Percentiles rank a stretch among this genome's conserved stretches.
phyloP scores from a whole-genome alignment of 2,888 invertebrate species.

The Horisme vitalbata region DNA sequence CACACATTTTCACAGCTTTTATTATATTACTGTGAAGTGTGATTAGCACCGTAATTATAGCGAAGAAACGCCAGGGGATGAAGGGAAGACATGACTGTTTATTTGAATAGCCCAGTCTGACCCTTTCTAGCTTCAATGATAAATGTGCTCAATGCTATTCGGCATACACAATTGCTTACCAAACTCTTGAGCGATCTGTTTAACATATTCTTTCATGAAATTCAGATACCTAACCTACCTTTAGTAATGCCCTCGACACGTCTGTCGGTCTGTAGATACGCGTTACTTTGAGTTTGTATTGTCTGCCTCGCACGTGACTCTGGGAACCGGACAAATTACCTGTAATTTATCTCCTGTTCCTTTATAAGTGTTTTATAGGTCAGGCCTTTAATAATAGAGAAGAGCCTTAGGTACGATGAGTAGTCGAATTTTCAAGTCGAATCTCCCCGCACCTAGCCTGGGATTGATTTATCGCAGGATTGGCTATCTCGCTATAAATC shows the following conservation, averaged over 20 bases:
- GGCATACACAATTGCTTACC: slow-evolving; percentile 6
- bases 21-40: no score
- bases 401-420: slow-evolving; percentile 31
- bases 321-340: slow-evolving; percentile 1
- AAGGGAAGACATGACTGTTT: not conserved
- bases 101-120: not conserved
- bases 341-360: slow-evolving; percentile 5
- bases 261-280: not conserved
- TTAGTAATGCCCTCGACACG: no score
- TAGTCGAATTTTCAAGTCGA: slow-evolving; percentile 25
- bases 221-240: no score
- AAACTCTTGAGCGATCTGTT: slow-evolving; percentile 5
- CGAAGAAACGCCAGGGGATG: no score
- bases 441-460: slow-evolving; percentile 18
- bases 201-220: slow-evolving; percentile 10
- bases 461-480: slow-evolving; percentile 42
- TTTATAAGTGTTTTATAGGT: slow-evolving; percentile 24
- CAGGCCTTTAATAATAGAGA: slow-evolving; percentile 17
- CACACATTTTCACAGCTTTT: no score
- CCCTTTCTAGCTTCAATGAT: slow-evolving; percentile 6
- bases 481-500: slow-evolving; percentile 38
- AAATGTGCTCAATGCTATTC: slow-evolving; percentile 2
- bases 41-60: no score
- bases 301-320: slow-evolving; percentile 11
- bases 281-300: not conserved